Base-by-base conservation (phyloP, 2,113 vertebrate genomes). In the Dolichallabes microphthalmus region DNA sequence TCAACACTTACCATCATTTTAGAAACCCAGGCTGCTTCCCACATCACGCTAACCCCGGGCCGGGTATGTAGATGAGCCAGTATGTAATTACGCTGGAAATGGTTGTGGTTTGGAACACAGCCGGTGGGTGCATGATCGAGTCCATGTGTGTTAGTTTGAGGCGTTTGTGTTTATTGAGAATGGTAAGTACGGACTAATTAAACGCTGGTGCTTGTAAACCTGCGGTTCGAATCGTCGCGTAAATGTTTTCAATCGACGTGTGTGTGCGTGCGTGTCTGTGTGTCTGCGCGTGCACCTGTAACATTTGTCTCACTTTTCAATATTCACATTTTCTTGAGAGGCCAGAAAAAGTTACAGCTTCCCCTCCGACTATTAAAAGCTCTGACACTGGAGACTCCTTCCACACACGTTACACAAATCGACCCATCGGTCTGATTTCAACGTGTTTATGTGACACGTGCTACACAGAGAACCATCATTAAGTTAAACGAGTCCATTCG, bases 171-270 rank as follows among this genome's bases (percentile, higher is more conserved):
- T 79, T 82, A 79, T 61, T 87, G 82, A 76, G 88, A 87, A 88
- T 91, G 90, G 91, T 87, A 91, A 88, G 88, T 63, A 84, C 87
- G 88, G 90, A 91, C 88, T 92, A 91, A 94, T 93, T 91, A 85
- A 89, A 89, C 87, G 87, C 85, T 52, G 57, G 76, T 55, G 66
- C 58, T 71, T 86, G 89, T 92, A 88, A 93, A 91, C 88, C 90
- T 89, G 91, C 91, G 61, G 88, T 86, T 82, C 45, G 53, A 22
- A 50, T 55, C 32, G 74, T 20, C 12, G 80, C 17, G 25, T 55
- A 19, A 30, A 50, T 11, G 25, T 17, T 50, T 66, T 1, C 25
- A 3, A 60, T 39, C 25, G 19, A 79, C 14, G 17, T 88, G 78
- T 64, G 61, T 80, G 81, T 76, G 57, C 55, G 68, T 63, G 77